phyloP scores from a whole-genome alignment of 2,113 vertebrate genomes.

The Accipiter virgatus region DNA sequence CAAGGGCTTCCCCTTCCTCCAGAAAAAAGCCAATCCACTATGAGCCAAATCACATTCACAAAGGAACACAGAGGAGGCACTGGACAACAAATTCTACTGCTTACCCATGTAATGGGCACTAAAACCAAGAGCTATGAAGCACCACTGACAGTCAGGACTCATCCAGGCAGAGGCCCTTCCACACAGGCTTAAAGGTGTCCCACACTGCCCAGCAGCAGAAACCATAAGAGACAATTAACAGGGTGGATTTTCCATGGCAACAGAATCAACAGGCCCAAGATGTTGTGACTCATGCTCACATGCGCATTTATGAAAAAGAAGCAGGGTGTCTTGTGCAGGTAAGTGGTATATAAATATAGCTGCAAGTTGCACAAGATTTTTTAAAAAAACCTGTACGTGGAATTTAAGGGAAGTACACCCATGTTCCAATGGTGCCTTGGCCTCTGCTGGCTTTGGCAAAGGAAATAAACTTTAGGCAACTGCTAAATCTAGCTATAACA shows the following conservation, averaged over 20 bases:
- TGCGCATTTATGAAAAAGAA: not conserved
- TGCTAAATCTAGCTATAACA: fast-evolving
- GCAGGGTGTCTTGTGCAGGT: not conserved
- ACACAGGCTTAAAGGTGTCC: not conserved
- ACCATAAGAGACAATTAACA: not conserved
- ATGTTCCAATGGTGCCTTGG: not conserved
- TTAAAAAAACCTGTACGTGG: not conserved
- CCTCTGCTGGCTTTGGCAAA: not conserved
- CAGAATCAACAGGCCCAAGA: not conserved
- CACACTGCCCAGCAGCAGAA: not conserved
- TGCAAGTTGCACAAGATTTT: not conserved
- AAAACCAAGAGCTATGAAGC: not conserved
- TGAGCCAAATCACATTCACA: not conserved
- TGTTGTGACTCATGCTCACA: fast-evolving
- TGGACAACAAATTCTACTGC: not conserved
- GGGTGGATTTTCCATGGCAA: not conserved
- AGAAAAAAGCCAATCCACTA: not conserved
- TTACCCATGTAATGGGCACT: not conserved
- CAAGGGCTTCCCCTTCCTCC: not conserved
- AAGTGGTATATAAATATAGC: not conserved
- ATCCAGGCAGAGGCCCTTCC: not conserved
- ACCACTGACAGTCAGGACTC: not conserved
- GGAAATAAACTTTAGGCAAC: not conserved
- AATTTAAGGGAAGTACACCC: not conserved
- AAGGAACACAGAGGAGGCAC: not conserved